phyloP scores from a whole-genome alignment of 2,888 invertebrate genomes.

The Habroteleia sp. region DNA sequence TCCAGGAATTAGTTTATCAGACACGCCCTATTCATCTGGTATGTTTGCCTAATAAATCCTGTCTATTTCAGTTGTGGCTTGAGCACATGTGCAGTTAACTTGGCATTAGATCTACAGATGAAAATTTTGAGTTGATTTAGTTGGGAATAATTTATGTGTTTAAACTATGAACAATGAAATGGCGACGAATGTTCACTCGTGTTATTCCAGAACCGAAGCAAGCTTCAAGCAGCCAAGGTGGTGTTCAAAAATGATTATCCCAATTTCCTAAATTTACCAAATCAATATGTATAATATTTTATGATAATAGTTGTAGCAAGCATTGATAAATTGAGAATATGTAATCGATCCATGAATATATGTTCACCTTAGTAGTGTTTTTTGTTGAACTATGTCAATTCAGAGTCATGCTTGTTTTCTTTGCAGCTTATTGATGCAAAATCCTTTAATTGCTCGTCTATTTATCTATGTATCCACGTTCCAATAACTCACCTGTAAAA shows the following conservation, averaged over 20 bases:
- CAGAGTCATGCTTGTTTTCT: too few relatives aligned
- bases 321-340: too few relatives aligned
- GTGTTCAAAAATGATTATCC: constrained; percentile 5
- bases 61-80: constrained; percentile 60
- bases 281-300: too few relatives aligned
- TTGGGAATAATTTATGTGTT: constrained; percentile 52
- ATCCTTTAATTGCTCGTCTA: too few relatives aligned
- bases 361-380: too few relatives aligned
- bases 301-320: too few relatives aligned
- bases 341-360: too few relatives aligned
- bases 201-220: constrained; percentile 24
- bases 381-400: too few relatives aligned
- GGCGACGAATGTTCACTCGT: constrained; percentile 26
- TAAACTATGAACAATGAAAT: constrained; percentile 30
- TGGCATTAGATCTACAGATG: constrained; percentile 52
- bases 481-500: too few relatives aligned
- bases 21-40: constrained; percentile 65
- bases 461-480: too few relatives aligned
- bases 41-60: constrained; percentile 61
- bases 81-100: constrained; percentile 57
- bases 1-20: constrained; percentile 59
- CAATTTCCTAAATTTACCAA: neutral
- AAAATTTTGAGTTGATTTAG: constrained; percentile 59
- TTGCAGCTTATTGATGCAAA: too few relatives aligned
- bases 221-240: neutral